Evolutionary conservation across 2,797 vertebrate species (phyloP).

Genomic region (Pipistrellus pipistrellus): DNA sequence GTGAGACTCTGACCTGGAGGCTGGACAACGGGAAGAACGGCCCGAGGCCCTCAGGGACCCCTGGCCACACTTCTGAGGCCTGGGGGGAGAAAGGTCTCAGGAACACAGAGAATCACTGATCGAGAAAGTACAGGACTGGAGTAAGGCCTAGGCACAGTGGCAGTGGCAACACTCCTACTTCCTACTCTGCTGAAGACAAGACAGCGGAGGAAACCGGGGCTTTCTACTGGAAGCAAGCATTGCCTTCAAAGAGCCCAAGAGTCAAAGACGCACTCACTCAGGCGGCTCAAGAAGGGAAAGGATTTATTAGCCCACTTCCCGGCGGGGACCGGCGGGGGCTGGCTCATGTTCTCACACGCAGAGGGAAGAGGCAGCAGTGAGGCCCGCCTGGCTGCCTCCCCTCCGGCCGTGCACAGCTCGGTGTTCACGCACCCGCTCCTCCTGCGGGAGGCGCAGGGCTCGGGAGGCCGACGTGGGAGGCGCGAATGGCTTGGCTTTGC

Average conservation of each 20-base stretch:
- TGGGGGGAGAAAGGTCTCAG: background rate
- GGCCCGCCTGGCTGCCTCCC: background rate
- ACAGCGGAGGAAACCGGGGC: background rate
- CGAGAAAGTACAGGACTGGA: background rate
- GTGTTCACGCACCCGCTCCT: slow-evolving; percentile 51
- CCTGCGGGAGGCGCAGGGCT: background rate
- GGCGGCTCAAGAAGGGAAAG: slow-evolving; percentile 70
- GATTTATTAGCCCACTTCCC: slow-evolving; percentile 82
- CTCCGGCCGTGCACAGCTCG: background rate
- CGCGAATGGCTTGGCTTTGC: slow-evolving; percentile 46
- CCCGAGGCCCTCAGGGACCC: background rate
- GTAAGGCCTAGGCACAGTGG: background rate
- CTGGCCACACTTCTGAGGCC: background rate
- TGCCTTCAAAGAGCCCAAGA: slow-evolving; percentile 16
- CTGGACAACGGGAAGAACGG: background rate
- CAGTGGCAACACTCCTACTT: background rate
- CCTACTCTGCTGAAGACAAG: background rate
- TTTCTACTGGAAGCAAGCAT: background rate
- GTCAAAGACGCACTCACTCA: slow-evolving; percentile 63
- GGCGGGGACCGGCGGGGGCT: slow-evolving; percentile 51
- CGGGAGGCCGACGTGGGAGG: background rate
- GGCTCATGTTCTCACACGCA: slow-evolving; percentile 64
- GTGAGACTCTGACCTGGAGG: background rate
- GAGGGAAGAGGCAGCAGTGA: slow-evolving; percentile 59
- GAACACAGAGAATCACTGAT: background rate